phyloP scores from a whole-genome alignment of 2,113 vertebrate genomes.

The Rallus limicola region DNA sequence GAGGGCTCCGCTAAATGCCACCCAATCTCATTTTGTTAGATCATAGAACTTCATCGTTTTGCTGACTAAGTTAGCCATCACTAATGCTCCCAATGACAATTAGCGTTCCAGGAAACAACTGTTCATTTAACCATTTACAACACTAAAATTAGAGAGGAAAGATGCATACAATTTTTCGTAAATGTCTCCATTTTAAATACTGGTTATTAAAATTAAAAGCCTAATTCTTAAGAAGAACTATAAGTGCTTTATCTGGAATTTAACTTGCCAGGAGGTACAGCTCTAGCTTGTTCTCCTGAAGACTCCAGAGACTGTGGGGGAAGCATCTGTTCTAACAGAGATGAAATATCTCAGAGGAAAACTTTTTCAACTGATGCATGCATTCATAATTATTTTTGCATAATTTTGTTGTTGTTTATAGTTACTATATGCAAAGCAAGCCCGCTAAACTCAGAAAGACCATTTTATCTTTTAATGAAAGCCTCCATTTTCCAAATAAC shows the following conservation, averaged over 20 bases:
- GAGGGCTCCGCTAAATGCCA: not conserved
- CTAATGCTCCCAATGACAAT: not conserved
- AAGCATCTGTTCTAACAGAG: conserved; percentile 62
- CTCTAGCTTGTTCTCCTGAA: conserved; percentile 14
- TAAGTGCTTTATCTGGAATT: not conserved
- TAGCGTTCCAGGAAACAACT: not conserved
- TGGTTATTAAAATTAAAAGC: not conserved
- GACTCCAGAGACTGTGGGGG: conserved; percentile 36
- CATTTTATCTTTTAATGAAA: not conserved
- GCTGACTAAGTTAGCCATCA: not conserved
- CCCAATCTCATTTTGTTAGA: not conserved
- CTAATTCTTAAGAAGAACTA: not conserved
- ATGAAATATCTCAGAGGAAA: conserved; percentile 55
- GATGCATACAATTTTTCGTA: not conserved
- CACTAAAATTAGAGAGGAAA: not conserved
- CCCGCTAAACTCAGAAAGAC: not conserved
- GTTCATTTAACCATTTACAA: not conserved
- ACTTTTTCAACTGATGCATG: conserved; percentile 66
- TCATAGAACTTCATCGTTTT: not conserved
- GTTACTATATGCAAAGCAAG: conserved; percentile 1
- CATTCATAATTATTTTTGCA: conserved; percentile 48
- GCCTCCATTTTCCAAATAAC: not conserved
- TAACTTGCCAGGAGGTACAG: not conserved
- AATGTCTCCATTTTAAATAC: not conserved
- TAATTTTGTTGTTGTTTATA: conserved; percentile 28